Evolutionary conservation across 1,140 invertebrate species (phyloP), one percentile per base, ranked within the genome.

Genomic region (Cherax destructor): DNA sequence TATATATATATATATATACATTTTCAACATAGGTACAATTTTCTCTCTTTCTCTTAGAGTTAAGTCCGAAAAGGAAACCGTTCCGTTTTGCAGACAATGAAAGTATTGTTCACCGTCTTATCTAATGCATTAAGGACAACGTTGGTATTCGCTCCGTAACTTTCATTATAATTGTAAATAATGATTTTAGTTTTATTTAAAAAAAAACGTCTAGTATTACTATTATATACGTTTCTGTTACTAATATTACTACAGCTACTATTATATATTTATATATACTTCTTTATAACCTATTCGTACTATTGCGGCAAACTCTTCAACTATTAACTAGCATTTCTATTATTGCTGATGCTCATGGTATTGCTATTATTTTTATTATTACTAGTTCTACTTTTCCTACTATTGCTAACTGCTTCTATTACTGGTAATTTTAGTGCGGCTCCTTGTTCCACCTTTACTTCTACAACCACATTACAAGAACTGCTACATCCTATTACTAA

Each of bases 1-100:
- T 56, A 56, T 52, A 81, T 56, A 81, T 81, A 81, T 41, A 50
- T 83, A 83, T 61, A 83, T 52, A 59, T 83, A 83, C 59, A 83
- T 59, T 61, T 83, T 4, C 5, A 5, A 18, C 61, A 65, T 65
- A 65, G 61, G 61, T 65, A 65, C 10, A 7, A 65, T 18, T 65
- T 65, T 18, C 61, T 65, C 16, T 65, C 61, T 65, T 65, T 65
- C 16, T 65, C 61, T 65, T 16, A 65, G 11, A 16, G 4, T 65
- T 65, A 65, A 65, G 56, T 65, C 61, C 61, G 61, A 65, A 65
- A 18, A 65, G 18, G 13, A 65, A 65, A 65, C 11, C 18, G 18
- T 65, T 65, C 4, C 10, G 61, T 65, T 65, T 16, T 16, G 13
- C 10, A 18, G 61, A 65, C 9, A 18, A 4, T 65, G 61, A 18